These are phyloP conservation scores for Synanthedon andrenaeformis DNA, from an alignment of 2,888 invertebrate genomes.

Conservation along the genomic window DNA sequence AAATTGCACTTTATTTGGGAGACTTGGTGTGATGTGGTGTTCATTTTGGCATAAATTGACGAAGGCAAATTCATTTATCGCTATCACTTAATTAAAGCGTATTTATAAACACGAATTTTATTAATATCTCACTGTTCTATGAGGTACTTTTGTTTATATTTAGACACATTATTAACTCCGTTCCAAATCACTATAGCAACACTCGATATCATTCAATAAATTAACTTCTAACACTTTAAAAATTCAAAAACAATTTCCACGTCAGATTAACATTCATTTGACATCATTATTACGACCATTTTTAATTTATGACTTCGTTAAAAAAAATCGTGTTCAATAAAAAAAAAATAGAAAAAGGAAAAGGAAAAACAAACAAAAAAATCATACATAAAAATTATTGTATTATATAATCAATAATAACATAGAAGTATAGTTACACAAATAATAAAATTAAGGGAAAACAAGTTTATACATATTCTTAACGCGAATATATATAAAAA, in stretches of 20 bases:
- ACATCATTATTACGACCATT: no score
- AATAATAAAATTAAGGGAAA: slow-evolving; percentile 68
- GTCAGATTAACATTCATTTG: no score
- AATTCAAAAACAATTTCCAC: no score
- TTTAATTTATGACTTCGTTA: no score
- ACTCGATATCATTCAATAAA: no score
- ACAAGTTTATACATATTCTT: slow-evolving; percentile 69
- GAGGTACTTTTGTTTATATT: neutral
- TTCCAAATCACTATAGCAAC: no score
- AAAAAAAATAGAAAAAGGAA: slow-evolving; percentile 13
- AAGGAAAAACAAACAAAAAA: slow-evolving; percentile 49
- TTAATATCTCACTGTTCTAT: neutral
- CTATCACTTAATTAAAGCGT: slow-evolving; percentile 24
- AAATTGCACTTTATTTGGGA: no score
- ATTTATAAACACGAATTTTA: neutral
- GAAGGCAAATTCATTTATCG: slow-evolving; percentile 21
- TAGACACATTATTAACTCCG: neutral
- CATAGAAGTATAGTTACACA: slow-evolving; percentile 67
- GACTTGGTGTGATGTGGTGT: slow-evolving; percentile 5
- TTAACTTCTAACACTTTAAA: no score
- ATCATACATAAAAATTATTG: slow-evolving; percentile 69
- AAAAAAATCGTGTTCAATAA: no score
- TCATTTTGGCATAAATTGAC: slow-evolving; percentile 14
- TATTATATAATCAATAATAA: slow-evolving; percentile 70
- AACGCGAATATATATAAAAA: slow-evolving; percentile 50